phyloP scores from a whole-genome alignment of 1,140 invertebrate species.

The Bombus pascuorum region DNA sequence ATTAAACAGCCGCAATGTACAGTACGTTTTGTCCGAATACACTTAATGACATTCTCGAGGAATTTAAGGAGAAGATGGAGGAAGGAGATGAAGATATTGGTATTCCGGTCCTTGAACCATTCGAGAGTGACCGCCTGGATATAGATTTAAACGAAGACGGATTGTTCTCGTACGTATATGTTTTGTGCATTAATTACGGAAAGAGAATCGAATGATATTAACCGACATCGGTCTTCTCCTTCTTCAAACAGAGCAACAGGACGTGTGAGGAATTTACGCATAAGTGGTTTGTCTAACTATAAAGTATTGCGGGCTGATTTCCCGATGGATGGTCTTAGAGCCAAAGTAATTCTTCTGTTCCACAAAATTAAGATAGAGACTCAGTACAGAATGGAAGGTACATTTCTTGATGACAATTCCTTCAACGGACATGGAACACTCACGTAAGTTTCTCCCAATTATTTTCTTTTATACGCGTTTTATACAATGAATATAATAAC shows the following conservation, averaged over 20 bases:
- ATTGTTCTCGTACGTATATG: constrained; percentile 31
- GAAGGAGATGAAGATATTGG: constrained; percentile 4
- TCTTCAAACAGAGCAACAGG: neutral
- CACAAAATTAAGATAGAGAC: neutral
- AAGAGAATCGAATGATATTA: too few species aligned
- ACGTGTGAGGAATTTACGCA: neutral
- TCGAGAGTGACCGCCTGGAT: rapidly evolving
- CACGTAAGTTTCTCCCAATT: neutral
- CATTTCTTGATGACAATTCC: rapidly evolving
- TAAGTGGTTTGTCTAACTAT: constrained; percentile 34
- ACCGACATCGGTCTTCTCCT: too few species aligned
- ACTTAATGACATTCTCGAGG: neutral
- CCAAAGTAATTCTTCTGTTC: constrained; percentile 34
- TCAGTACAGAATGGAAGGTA: neutral
- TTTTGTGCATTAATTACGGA: neutral
- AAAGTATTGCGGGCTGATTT: neutral
- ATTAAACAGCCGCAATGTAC: rapidly evolving
- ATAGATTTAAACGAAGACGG: neutral
- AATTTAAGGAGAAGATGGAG: neutral
- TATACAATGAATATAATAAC: neutral
- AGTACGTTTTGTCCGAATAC: rapidly evolving
- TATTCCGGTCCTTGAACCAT: constrained; percentile 58
- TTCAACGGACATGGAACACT: constrained; percentile 20
- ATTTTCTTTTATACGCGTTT: neutral
- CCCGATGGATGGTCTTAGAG: neutral